Evolutionary conservation across 2,113 vertebrate genomes (phyloP).

Genomic region (Madoqua kirkii): DNA sequence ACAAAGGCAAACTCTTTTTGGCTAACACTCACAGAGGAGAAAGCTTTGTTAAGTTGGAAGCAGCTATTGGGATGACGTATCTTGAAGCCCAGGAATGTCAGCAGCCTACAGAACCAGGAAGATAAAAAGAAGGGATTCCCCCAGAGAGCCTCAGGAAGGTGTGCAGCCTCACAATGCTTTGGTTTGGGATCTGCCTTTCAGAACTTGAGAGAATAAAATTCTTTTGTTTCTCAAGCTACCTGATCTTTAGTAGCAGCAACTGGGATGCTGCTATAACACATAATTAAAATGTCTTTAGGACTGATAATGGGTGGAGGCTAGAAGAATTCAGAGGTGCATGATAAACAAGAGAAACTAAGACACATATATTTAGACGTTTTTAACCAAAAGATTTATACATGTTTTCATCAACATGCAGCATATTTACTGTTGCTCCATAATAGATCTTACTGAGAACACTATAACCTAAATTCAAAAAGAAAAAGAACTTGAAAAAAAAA

Average conservation of each 20-base stretch:
- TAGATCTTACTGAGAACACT: neutral
- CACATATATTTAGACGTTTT: neutral
- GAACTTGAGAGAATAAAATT: neutral
- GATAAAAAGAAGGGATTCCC: rapidly evolving
- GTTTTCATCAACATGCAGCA: neutral
- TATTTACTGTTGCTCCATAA: neutral
- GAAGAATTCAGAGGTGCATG: neutral
- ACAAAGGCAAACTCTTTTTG: neutral
- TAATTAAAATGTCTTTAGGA: neutral
- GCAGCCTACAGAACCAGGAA: neutral
- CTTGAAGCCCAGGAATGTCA: neutral
- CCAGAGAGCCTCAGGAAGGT: neutral
- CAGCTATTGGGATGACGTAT: neutral
- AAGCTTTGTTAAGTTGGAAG: neutral
- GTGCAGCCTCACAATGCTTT: rapidly evolving
- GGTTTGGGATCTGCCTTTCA: neutral
- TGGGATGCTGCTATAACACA: neutral
- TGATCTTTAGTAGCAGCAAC: neutral
- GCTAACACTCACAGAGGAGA: too few species aligned
- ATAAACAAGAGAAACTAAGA: neutral
- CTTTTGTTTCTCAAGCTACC: neutral
- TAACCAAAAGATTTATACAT: neutral
- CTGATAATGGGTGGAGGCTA: neutral
- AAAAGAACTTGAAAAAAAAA: neutral
- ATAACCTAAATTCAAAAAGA: neutral